These are phyloP conservation scores for Malurus splendens DNA, from an alignment of 2,797 vertebrate species.

Conservation along the genomic window DNA sequence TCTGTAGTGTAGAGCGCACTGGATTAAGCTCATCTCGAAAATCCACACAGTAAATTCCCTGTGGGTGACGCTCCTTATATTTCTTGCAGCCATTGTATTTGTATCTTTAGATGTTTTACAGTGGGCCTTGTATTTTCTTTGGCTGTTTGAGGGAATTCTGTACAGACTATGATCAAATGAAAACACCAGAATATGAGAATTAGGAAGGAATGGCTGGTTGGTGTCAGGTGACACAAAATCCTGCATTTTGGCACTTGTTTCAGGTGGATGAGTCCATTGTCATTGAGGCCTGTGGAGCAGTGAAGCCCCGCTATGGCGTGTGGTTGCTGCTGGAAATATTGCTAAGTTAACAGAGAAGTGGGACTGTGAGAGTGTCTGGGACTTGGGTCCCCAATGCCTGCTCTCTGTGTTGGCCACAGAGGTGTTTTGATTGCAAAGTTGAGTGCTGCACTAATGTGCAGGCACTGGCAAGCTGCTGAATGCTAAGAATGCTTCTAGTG, in stretches of 20 bases:
- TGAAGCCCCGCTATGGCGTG: background rate
- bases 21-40: background rate
- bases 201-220: background rate
- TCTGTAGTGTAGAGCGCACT: background rate
- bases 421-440: background rate
- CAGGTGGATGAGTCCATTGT: background rate
- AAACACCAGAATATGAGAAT: background rate
- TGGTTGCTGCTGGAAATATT: background rate
- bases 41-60: background rate
- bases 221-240: background rate
- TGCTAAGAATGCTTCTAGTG: background rate
- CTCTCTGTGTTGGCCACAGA: background rate
- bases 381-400: background rate
- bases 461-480: background rate
- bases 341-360: background rate
- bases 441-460: background rate
- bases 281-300: background rate
- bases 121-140: background rate
- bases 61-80: background rate
- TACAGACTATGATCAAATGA: background rate
- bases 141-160: background rate
- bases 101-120: background rate
- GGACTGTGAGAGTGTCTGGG: background rate
- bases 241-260: background rate
- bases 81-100: background rate